Percentiles rank a stretch among this genome's conserved stretches.
Evolutionary conservation across 2,888 invertebrate species (phyloP).

Genomic region (Nasonovia ribisnigri): DNA sequence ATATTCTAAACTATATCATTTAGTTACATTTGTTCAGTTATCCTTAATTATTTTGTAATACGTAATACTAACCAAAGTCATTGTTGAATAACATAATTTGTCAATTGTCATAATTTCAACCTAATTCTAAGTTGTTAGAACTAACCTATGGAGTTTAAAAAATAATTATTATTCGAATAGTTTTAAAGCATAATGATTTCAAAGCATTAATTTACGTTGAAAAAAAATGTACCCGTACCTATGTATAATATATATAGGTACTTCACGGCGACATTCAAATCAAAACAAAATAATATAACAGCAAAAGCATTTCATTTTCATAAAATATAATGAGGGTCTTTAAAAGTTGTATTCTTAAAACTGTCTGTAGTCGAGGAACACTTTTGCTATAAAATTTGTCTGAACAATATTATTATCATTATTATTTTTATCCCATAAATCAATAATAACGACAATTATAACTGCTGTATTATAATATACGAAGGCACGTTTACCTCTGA

Average conservation of each 20-base stretch:
- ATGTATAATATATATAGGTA: neutral
- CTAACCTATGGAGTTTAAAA: neutral
- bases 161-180: neutral
- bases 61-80: neutral
- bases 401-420: neutral
- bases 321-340: neutral
- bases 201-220: neutral
- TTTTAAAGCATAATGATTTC: neutral
- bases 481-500: neutral
- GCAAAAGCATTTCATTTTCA: neutral
- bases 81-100: neutral
- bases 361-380: neutral
- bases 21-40: neutral
- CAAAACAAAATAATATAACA: neutral
- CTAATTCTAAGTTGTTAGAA: neutral
- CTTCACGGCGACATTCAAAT: neutral
- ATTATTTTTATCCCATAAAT: neutral
- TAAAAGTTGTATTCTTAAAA: neutral
- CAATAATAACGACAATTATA: neutral
- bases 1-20: neutral
- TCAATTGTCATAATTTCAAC: neutral
- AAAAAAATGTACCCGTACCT: neutral
- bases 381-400: neutral
- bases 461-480: neutral
- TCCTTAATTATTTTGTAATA: neutral